These are phyloP conservation scores for Enteromius paludinosus DNA, from an alignment of 2,797 vertebrate genomes.

Conservation along the genomic window DNA sequence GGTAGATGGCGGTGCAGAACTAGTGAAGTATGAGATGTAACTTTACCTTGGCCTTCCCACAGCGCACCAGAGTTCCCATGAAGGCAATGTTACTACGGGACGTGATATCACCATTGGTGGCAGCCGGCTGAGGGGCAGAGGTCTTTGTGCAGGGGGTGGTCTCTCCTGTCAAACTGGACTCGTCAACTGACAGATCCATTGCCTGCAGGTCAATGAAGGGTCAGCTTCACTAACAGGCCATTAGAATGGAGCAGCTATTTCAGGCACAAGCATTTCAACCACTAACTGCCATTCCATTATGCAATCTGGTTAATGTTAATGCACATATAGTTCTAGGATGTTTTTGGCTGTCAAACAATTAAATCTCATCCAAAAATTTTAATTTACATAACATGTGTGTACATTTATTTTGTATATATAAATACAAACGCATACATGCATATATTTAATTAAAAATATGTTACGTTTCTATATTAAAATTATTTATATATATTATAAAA, in stretches of 20 bases:
- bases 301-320: not conserved
- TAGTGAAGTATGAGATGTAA: not conserved
- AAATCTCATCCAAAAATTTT: no score
- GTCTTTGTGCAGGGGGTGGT: slow-evolving; percentile 91
- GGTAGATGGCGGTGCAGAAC: not conserved
- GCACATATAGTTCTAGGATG: not conserved
- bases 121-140: slow-evolving; percentile 80
- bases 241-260: slow-evolving; percentile 17
- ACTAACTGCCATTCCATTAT: not conserved
- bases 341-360: not conserved
- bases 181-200: slow-evolving; percentile 89
- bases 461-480: no score
- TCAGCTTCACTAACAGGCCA: slow-evolving; percentile 24
- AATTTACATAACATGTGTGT: no score
- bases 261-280: not conserved
- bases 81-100: slow-evolving; percentile 95
- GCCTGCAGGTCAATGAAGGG: slow-evolving; percentile 74
- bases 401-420: no score
- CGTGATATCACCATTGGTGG: slow-evolving; percentile 88
- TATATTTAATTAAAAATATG: no score
- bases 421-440: no score
- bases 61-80: slow-evolving; percentile 96
- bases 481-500: no score
- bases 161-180: slow-evolving; percentile 96
- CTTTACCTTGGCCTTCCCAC: slow-evolving; percentile 94